Evolutionary conservation across 2,888 invertebrate species (phyloP), one percentile per base, ranked within the genome.

Genomic region (Galerucella calmariensis): DNA sequence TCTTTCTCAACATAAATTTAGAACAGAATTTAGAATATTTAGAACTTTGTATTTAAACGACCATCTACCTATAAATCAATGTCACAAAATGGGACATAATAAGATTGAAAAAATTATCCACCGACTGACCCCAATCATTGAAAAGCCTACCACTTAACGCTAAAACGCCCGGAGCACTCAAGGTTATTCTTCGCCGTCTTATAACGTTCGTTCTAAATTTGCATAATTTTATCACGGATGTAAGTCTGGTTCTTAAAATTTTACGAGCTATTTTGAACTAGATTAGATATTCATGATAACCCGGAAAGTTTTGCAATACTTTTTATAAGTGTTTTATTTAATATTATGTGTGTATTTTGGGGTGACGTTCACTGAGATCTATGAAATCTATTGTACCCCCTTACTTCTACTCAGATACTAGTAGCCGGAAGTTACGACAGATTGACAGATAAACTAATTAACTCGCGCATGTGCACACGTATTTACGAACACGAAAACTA

Each of bases 131-230:
- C 71, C 44, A 71, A 71, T 71, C 16, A 44, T 61, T 69, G 27
- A 61, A 27, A 65, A 44, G 56, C 35, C 70, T 56, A 70, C 62
- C 69, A 70, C 69, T 53, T 20, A 51, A 46, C 20, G 20, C 46
- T 14, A 24, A 63, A 48, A 44, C 56, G 65, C 71, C 65, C 41
- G 27, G 14, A 62, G 71, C 65, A 11, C 2, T 51, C 71, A 71
- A 71, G 71, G 71, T 20, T 24, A 71, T 20, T 71, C 71, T 71
- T 71, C 71, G 58, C 24, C 44, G 65, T 24, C 71, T 65, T 65
- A 65, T 44, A 51, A 70, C 35, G 53, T 51, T 71, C 44, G 70
- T 53, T 65, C 71, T 71, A 71, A 65, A 71, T 71, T 71, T 71
- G 24, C 65, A 65, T 71, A 58, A 14, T 62, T 16, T 11, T n/a